Base-by-base conservation (phyloP, 2,797 vertebrate species). In the Australoheros facetus region DNA sequence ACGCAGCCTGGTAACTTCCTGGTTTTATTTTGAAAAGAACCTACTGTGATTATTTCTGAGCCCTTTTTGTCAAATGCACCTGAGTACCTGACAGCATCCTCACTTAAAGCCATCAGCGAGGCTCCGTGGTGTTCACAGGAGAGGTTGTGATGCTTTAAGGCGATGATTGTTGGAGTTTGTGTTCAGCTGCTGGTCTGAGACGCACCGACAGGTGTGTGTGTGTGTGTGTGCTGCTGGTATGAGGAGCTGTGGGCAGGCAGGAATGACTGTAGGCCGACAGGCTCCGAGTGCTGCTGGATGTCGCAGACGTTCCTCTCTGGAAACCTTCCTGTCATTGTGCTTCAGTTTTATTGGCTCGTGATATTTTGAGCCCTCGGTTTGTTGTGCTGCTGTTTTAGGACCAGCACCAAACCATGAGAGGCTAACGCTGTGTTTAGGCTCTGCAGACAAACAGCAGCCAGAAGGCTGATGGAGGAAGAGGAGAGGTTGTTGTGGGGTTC, bases 181-280 rank as follows among this genome's bases (percentile, higher is more conserved):
- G 53, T 19, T 37, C 53, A 39, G 70, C 53, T 39, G 62, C 0
- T 17, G 60, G 21, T 7, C 4, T n/a, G 55, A 34, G 71, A 19
- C 23, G 28, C 7, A 34, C 28, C 17, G 73, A 32, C 19, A 14
- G 21, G 30, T n/a, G 34, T 39, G 23, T 28, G 8, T 7, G 10
- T 54, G 48, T 3, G n/a, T 13, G 8, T 17, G 30, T 32, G 30
- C 37, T 37, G 71, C 3, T 87, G 87, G 82, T 30, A 86, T 87
- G 89, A 82, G 45, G 77, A 58, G 78, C 39, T 34, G 90, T 91
- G 85, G 91, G 91, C 80, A 56, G 86, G 69, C 60, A 78, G 84
- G 90, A 92, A 91, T 90, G 88, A 71, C 74, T 37, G 89, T 57
- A 72, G 88, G 90, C 71, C 2, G 82, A 30, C 16, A 39, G 57